Percentiles rank a stretch among this genome's conserved stretches.
These are phyloP conservation scores for Nematolebias whitei DNA, from an alignment of 2,113 vertebrate genomes.

Conservation along the genomic window DNA sequence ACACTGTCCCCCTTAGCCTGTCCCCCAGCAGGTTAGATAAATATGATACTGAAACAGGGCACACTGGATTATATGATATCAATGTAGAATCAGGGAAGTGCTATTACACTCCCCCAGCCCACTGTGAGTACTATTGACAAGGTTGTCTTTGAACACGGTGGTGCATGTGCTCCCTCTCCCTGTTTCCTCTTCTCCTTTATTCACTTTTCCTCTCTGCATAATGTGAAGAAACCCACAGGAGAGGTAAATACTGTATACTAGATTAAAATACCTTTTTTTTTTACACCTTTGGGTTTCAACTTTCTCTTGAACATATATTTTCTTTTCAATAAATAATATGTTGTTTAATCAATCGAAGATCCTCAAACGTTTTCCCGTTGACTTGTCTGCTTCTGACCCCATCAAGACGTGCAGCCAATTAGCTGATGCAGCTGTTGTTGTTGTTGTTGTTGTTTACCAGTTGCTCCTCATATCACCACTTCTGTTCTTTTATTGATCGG, in stretches of 20 bases:
- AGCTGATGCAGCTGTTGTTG: constrained; percentile 55
- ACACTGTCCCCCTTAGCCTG: constrained; percentile 86
- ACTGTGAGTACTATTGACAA: constrained; percentile 83
- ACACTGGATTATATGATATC: constrained; percentile 91
- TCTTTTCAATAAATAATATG: constrained; percentile 13
- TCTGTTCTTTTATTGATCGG: constrained; percentile 79
- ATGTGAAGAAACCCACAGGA: constrained; percentile 48
- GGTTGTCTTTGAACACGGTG: constrained; percentile 79
- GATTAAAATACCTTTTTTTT: constrained; percentile 56
- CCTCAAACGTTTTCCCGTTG: constrained; percentile 59
- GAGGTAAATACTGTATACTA: constrained; percentile 51
- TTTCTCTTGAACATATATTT: no score
- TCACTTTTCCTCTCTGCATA: constrained; percentile 33
- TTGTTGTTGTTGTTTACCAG: constrained; percentile 44
- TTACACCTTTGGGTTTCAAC: constrained; percentile 9
- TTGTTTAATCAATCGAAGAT: constrained; percentile 37
- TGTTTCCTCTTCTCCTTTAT: constrained; percentile 3
- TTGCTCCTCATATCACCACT: constrained; percentile 75
- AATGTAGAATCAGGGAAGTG: constrained; percentile 86
- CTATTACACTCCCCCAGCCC: constrained; percentile 79
- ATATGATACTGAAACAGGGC: constrained; percentile 93
- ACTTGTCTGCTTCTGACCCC: constrained; percentile 66
- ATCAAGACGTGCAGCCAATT: constrained; percentile 73
- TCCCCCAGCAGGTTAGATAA: constrained; percentile 98
- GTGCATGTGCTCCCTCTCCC: constrained; percentile 47